Percentiles rank a stretch among this genome's conserved stretches.
These are phyloP conservation scores for Frankliniella fusca DNA, from an alignment of 2,888 invertebrate genomes.

Conservation along the genomic window DNA sequence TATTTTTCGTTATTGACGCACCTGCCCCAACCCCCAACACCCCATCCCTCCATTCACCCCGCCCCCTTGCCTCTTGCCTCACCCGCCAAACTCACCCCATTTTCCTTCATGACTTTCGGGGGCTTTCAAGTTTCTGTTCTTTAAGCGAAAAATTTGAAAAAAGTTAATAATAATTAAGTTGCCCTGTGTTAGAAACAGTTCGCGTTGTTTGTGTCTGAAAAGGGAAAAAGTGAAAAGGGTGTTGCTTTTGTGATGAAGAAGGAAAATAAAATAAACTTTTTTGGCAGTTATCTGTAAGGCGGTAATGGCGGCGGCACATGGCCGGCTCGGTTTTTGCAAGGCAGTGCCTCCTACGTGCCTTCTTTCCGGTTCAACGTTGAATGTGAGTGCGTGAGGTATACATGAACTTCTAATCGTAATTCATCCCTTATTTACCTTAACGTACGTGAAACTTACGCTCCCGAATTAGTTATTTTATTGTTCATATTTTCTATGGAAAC, in stretches of 20 bases:
- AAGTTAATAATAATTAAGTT: too few relatives aligned
- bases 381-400: neutral
- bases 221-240: too few relatives aligned
- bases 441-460: neutral
- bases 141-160: neutral
- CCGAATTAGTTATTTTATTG: neutral
- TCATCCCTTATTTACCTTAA: neutral
- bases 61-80: neutral
- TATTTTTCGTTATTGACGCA: neutral
- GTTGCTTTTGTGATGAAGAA: too few relatives aligned
- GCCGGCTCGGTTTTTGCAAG: neutral
- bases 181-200: too few relatives aligned
- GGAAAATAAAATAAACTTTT: neutral
- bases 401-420: neutral
- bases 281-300: neutral
- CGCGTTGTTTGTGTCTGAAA: too few relatives aligned
- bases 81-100: neutral
- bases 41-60: neutral
- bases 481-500: neutral
- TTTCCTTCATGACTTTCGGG: neutral
- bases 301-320: neutral
- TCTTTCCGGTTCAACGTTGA: slow-evolving; percentile 24
- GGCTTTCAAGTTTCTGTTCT: neutral
- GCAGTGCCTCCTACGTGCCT: neutral
- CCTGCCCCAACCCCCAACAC: neutral